These are phyloP conservation scores for Epizoanthus rinbou DNA, from an alignment of 92 coral and sea anemone species.

Conservation along the genomic window DNA sequence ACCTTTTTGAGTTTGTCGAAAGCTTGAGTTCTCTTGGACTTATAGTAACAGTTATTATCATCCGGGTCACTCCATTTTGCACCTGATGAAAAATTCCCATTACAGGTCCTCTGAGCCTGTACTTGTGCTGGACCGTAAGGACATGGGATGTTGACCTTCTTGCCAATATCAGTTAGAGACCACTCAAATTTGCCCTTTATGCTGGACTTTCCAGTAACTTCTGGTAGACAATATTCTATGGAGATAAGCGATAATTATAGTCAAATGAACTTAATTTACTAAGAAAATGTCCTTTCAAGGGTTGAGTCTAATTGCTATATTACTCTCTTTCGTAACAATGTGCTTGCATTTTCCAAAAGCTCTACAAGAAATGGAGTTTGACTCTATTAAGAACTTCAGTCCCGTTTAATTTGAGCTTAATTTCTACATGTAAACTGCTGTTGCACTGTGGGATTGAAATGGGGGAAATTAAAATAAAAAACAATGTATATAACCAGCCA, in stretches of 20 bases:
- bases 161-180: neutral
- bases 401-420: too few species aligned
- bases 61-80: conserved; percentile 14
- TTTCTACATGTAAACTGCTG: too few species aligned
- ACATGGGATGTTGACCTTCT: neutral
- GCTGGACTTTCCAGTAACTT: conserved; percentile 27
- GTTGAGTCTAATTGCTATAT: too few species aligned
- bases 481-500: too few species aligned
- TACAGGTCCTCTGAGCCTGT: conserved; percentile 12
- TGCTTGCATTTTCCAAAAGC: too few species aligned
- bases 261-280: neutral
- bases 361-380: too few species aligned
- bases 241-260: neutral
- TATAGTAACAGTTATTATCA: conserved; percentile 7
- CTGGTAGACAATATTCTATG: conserved; percentile 32
- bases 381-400: too few species aligned
- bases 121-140: conserved; percentile 6
- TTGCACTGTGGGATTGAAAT: too few species aligned
- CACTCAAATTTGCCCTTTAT: conserved; percentile 20
- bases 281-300: neutral
- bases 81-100: conserved; percentile 22
- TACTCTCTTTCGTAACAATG: too few species aligned
- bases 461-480: too few species aligned
- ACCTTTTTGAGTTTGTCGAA: conserved; percentile 19
- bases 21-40: conserved; percentile 32